Conservation (phyloP, 2,113 vertebrate species). For the Leucoraja erinaceus region DNA sequence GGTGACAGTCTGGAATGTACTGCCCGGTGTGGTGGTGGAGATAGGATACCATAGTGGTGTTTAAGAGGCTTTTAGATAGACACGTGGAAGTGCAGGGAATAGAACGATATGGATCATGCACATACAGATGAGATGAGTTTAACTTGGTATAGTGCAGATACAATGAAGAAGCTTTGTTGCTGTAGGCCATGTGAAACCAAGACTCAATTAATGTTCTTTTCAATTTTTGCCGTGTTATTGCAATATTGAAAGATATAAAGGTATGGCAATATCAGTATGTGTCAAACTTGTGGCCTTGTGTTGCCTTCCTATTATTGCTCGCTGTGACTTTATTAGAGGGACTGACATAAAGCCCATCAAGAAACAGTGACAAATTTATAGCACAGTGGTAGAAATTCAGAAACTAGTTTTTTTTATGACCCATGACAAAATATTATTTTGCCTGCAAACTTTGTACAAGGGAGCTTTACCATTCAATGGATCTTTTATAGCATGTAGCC, state of each 20-base stretch:
- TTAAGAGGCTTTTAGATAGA: no score
- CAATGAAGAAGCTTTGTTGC: background rate
- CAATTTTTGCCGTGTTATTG: background rate
- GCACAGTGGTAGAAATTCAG: background rate
- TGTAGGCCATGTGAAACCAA: background rate
- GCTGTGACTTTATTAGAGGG: background rate
- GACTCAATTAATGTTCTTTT: background rate
- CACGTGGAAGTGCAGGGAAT: no score
- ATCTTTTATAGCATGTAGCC: background rate
- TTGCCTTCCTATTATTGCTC: no score
- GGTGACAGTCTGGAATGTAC: no score
- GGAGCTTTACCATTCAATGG: background rate
- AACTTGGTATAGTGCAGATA: background rate
- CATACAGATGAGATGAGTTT: no score
- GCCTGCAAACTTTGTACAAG: no score
- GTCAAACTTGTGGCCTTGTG: background rate
- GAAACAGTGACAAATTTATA: background rate
- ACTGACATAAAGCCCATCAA: no score
- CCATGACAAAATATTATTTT: background rate
- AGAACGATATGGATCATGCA: no score
- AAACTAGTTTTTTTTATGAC: background rate
- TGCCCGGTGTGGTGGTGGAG: no score
- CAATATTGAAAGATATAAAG: background rate
- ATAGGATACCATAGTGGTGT: no score
- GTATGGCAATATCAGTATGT: background rate